Percentiles rank a stretch among this genome's conserved stretches.
Conservation (phyloP, 1,140 invertebrate genomes). For the Antheraea mylitta region DNA sequence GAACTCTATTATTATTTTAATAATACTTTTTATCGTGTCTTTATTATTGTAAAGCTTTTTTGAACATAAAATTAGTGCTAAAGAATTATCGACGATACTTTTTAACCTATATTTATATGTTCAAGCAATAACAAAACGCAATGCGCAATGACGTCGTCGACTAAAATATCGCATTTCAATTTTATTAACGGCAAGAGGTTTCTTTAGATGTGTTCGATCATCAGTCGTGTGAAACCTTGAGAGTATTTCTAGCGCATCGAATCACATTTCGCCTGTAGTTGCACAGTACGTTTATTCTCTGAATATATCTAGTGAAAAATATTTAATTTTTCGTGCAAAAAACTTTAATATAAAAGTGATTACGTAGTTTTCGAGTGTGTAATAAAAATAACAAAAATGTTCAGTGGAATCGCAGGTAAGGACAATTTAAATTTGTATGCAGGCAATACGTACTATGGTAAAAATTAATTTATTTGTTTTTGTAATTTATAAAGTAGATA, state of each 20-base stretch:
- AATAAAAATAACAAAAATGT: constrained; percentile 56
- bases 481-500: too few relatives aligned
- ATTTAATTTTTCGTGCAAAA: constrained; percentile 12
- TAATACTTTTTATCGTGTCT: too few relatives aligned
- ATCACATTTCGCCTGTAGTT: constrained; percentile 23
- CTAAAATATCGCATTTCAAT: constrained; percentile 57
- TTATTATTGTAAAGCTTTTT: too few relatives aligned
- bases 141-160: constrained; percentile 53
- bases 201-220: constrained; percentile 18
- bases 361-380: constrained; percentile 18
- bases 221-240: constrained; percentile 35
- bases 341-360: constrained; percentile 6
- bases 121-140: constrained; percentile 40
- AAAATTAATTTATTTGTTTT: constrained; percentile 10
- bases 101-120: not conserved
- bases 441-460: not conserved
- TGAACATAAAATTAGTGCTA: too few relatives aligned
- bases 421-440: constrained; percentile 5
- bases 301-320: constrained; percentile 23
- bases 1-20: too few relatives aligned
- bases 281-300: constrained; percentile 19
- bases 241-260: constrained; percentile 32
- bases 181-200: constrained; percentile 29
- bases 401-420: constrained; percentile 72
- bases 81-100: too few relatives aligned